These are phyloP conservation scores for Hypolimnas misippus DNA, from an alignment of 2,888 invertebrate species.

Conservation along the genomic window DNA sequence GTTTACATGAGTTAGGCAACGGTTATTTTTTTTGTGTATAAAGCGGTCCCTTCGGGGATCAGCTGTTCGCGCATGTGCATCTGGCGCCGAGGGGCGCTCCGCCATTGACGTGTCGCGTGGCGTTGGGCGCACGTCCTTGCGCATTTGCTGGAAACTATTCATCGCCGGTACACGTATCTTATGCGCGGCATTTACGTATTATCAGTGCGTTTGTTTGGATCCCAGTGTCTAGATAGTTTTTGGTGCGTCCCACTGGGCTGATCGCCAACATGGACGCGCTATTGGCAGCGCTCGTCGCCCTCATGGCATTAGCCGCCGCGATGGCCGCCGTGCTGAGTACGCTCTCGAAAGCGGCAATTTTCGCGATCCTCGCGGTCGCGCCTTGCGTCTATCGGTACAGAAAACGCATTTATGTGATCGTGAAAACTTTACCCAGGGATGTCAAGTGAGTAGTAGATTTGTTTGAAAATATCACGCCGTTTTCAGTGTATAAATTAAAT, in stretches of 20 bases:
- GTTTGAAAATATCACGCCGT: not conserved
- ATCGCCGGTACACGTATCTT: slow-evolving; percentile 58
- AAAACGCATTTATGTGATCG: slow-evolving; percentile 84
- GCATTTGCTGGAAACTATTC: slow-evolving; percentile 56
- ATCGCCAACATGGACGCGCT: slow-evolving; percentile 81
- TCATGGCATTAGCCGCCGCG: slow-evolving; percentile 81
- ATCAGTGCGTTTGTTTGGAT: slow-evolving; percentile 45
- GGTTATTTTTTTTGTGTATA: slow-evolving; percentile 50
- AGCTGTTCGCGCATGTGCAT: slow-evolving; percentile 82
- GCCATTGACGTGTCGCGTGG: slow-evolving; percentile 57
- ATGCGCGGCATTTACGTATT: slow-evolving; percentile 52
- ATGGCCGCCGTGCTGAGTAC: slow-evolving; percentile 85
- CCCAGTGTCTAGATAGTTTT: slow-evolving; percentile 56
- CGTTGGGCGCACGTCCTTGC: slow-evolving; percentile 50
- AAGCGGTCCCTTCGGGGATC: slow-evolving; percentile 64
- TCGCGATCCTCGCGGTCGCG: slow-evolving; percentile 83
- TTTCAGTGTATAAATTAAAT: not conserved
- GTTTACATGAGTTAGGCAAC: slow-evolving; percentile 55
- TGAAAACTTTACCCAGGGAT: slow-evolving; percentile 87
- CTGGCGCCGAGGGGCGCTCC: slow-evolving; percentile 58
- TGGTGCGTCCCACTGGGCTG: slow-evolving; percentile 71
- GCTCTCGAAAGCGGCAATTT: slow-evolving; percentile 89
- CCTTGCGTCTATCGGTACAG: slow-evolving; percentile 83
- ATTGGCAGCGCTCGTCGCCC: slow-evolving; percentile 78
- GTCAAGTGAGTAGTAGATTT: slow-evolving; percentile 82